A percentile compares a stretch with the other conserved stretches of the same genome.
Evolutionary conservation across 2,797 vertebrate species (phyloP).

Genomic region (Hoplostethus mediterraneus): DNA sequence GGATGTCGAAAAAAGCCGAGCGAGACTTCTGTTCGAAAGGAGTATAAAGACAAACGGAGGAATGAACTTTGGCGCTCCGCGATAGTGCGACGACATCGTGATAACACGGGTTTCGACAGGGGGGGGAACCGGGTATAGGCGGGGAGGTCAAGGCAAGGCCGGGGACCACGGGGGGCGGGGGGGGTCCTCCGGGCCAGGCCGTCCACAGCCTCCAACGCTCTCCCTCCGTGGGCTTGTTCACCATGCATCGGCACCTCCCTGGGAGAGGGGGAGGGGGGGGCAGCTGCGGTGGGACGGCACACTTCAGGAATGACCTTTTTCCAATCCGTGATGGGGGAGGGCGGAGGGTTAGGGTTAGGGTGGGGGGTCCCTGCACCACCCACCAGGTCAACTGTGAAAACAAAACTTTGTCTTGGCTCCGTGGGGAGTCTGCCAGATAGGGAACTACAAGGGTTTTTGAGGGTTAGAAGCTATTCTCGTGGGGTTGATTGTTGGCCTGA

Average conservation of each 20-base stretch:
- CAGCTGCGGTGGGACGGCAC: conserved; percentile 53
- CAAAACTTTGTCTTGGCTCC: conserved; percentile 74
- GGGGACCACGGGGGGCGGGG: no score
- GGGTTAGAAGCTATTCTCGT: conserved; percentile 52
- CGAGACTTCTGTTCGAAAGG: conserved; percentile 30
- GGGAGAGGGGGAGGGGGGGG: conserved; percentile 30
- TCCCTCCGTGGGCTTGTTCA: conserved; percentile 4
- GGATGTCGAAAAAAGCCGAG: conserved; percentile 27
- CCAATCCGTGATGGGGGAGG: conserved; percentile 44
- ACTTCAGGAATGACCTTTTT: conserved; percentile 74
- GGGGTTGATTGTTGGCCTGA: conserved; percentile 55
- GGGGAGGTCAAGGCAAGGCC: not conserved
- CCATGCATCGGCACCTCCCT: conserved; percentile 2
- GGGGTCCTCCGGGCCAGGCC: no score
- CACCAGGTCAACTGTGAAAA: conserved; percentile 78
- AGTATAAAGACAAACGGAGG: conserved; percentile 31
- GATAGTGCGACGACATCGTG: conserved; percentile 5
- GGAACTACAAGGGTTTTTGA: conserved; percentile 43
- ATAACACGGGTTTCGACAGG: no score
- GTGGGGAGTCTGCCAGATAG: conserved; percentile 64
- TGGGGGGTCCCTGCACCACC: conserved; percentile 52
- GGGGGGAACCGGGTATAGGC: not conserved
- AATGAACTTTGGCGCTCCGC: conserved; percentile 19
- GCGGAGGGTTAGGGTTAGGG: conserved; percentile 2
- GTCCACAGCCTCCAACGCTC: not conserved